Conservation (phyloP, 2,888 invertebrate species). For the Phlogophora meticulosa region DNA sequence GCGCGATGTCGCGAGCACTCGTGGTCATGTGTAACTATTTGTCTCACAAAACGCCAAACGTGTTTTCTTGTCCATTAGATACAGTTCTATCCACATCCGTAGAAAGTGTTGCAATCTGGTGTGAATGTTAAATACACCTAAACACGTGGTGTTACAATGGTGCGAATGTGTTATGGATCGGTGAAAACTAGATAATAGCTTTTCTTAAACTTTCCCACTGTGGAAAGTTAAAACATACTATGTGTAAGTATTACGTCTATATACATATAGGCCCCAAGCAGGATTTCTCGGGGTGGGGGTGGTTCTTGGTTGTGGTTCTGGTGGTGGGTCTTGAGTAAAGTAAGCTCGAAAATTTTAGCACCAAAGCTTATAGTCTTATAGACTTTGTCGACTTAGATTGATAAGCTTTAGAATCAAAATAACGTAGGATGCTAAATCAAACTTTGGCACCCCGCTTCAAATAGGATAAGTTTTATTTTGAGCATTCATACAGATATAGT, state of each 20-base stretch:
- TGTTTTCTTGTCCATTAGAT: constrained; percentile 42
- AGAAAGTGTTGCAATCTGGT: constrained; percentile 69
- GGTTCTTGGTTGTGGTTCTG: no score
- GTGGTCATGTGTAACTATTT: constrained; percentile 12
- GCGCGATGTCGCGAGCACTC: constrained; percentile 7
- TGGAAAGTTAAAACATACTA: constrained; percentile 59
- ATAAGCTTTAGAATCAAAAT: no score
- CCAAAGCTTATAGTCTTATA: no score
- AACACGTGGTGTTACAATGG: constrained; percentile 58
- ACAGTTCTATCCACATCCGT: constrained; percentile 46
- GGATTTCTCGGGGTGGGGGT: no score
- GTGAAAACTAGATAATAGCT: constrained; percentile 67
- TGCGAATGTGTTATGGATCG: constrained; percentile 62
- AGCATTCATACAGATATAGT: no score
- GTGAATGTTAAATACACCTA: constrained; percentile 67
- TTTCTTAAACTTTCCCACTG: constrained; percentile 71
- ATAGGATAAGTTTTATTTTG: no score
- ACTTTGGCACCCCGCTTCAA: no score
- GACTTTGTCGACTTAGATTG: no score
- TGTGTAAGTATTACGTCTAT: constrained; percentile 18
- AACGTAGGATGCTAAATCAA: no score
- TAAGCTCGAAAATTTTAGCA: no score
- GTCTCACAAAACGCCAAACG: constrained; percentile 31
- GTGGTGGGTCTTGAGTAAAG: no score
- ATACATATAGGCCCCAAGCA: no score